phyloP scores from a whole-genome alignment of 1,140 invertebrate genomes.

The Apis florea region DNA sequence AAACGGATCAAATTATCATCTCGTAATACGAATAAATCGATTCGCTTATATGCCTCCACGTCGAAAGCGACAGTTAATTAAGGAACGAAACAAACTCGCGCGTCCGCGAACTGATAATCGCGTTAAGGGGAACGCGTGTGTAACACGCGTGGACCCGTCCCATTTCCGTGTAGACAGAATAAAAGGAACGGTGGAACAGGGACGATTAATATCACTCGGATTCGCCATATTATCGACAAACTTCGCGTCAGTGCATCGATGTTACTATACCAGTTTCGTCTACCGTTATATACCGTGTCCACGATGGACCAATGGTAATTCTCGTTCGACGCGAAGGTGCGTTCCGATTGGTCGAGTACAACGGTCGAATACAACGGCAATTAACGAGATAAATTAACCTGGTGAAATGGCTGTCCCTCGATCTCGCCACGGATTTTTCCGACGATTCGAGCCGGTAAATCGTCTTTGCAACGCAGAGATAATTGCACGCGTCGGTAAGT shows the following conservation, averaged over 20 bases:
- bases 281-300: conserved; percentile 55
- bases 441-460: conserved; percentile 22
- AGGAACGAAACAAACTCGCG: conserved; percentile 13
- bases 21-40: background rate
- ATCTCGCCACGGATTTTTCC: conserved; percentile 32
- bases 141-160: background rate
- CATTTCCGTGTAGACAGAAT: background rate
- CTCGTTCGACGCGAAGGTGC: conserved; percentile 4
- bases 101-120: background rate
- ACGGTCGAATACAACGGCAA: conserved; percentile 46
- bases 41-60: background rate
- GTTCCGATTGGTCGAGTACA: conserved; percentile 54
- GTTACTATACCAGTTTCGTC: conserved; percentile 60
- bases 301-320: conserved; percentile 42
- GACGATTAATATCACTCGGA: conserved; percentile 10
- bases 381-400: conserved; percentile 63
- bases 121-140: conserved; percentile 2
- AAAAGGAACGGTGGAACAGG: background rate
- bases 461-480: conserved; percentile 28
- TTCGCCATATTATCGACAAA: conserved; percentile 46
- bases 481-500: conserved; percentile 56
- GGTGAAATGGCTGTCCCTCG: conserved; percentile 28
- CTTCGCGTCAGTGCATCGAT: conserved; percentile 30
- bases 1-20: conserved; percentile 20
- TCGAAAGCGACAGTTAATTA: conserved; percentile 30